Percentiles rank a stretch among this genome's conserved stretches.
These are phyloP conservation scores for Rhinogobio ventralis DNA, from an alignment of 2,797 vertebrate species.

Conservation along the genomic window DNA sequence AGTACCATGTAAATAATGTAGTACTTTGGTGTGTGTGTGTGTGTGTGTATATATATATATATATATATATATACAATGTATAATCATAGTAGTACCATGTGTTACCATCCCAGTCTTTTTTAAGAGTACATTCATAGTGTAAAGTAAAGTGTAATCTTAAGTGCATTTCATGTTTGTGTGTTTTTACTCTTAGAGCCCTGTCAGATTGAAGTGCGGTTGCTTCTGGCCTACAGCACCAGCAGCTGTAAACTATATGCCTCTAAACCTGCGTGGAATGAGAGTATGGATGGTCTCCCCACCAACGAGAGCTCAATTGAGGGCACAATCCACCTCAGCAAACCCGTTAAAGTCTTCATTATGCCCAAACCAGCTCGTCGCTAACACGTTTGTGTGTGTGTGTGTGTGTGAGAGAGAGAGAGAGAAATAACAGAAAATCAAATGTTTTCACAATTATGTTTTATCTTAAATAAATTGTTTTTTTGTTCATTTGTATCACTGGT, in stretches of 20 bases:
- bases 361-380: conserved; percentile 92
- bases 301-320: conserved; percentile 86
- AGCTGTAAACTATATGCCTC: conserved; percentile 70
- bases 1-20: background rate
- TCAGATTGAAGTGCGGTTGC: conserved; percentile 91
- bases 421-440: no score
- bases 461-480: conserved; percentile 26
- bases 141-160: background rate
- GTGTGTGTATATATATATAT: no score
- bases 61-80: background rate
- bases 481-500: background rate
- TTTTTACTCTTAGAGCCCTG: conserved; percentile 84
- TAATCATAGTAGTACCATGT: background rate
- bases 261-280: conserved; percentile 83
- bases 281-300: conserved; percentile 75
- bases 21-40: background rate
- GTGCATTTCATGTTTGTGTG: background rate
- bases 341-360: conserved; percentile 96
- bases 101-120: background rate
- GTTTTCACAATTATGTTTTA: conserved; percentile 16
- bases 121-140: background rate
- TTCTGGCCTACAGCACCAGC: conserved; percentile 90
- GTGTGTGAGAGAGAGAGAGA: no score
- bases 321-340: conserved; percentile 92
- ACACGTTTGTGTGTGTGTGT: background rate